phyloP scores from a whole-genome alignment of 2,113 vertebrate species.

The Aegypius monachus region DNA sequence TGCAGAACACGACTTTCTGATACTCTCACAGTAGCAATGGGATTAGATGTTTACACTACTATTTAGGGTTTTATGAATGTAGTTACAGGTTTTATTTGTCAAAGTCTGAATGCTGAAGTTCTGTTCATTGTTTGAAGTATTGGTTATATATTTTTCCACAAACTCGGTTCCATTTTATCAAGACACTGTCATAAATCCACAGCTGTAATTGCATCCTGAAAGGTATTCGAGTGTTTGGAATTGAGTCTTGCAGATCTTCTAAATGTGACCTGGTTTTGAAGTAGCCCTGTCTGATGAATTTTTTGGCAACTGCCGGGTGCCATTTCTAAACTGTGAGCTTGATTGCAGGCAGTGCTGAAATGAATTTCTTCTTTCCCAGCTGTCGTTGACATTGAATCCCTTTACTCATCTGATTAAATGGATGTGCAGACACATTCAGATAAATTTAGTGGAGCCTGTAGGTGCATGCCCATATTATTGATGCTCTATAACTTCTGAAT shows the following conservation, averaged over 20 bases:
- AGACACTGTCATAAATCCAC: not conserved
- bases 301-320: not conserved
- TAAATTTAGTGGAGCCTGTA: not conserved
- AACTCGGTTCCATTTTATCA: not conserved
- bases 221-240: not conserved
- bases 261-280: not conserved
- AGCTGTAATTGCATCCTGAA: not conserved
- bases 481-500: not conserved
- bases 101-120: constrained; percentile 20
- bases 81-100: constrained; percentile 36
- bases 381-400: not conserved
- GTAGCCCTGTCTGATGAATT: not conserved
- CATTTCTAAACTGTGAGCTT: not conserved
- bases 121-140: not conserved
- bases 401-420: not conserved
- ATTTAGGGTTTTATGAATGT: constrained; percentile 21
- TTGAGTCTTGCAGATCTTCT: not conserved
- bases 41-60: constrained; percentile 34
- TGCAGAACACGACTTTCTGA: not conserved
- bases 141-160: not conserved
- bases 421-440: not conserved
- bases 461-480: not conserved
- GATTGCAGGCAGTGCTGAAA: not conserved
- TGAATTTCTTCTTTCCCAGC: not conserved
- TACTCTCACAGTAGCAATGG: not conserved